A percentile compares a stretch with the other conserved stretches of the same genome.
These are phyloP conservation scores for Geotrypetes seraphini DNA, from an alignment of 2,797 vertebrate species.

Conservation along the genomic window DNA sequence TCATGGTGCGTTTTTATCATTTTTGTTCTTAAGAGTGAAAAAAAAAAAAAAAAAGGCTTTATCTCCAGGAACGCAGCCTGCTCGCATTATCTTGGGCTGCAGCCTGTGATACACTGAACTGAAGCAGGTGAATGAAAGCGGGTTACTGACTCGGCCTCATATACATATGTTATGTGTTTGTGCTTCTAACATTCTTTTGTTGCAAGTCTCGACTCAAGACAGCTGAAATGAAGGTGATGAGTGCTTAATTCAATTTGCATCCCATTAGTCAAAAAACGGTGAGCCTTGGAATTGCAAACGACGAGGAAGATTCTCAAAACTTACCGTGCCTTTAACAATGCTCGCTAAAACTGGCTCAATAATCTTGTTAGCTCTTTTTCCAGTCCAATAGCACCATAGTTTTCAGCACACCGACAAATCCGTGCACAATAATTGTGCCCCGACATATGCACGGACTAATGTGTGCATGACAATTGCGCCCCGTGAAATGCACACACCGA, in stretches of 20 bases:
- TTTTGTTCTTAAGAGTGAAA: not conserved
- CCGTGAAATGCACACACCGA: too few species aligned
- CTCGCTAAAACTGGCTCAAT: too few species aligned
- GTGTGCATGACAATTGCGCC: too few species aligned
- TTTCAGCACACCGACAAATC: too few species aligned
- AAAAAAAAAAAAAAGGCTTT: slow-evolving; percentile 7
- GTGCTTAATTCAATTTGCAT: not conserved
- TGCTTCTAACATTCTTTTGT: not conserved
- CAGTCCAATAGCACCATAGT: too few species aligned
- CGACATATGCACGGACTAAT: too few species aligned
- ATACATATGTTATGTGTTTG: slow-evolving; percentile 11
- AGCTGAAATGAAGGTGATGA: not conserved
- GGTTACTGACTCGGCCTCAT: slow-evolving; percentile 3
- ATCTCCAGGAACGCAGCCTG: slow-evolving; percentile 14
- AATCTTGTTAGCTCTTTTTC: too few species aligned
- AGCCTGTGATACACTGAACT: slow-evolving; percentile 2
- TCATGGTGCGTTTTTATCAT: slow-evolving; percentile 6
- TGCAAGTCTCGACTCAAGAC: not conserved
- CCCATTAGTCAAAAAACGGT: not conserved
- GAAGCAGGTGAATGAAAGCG: slow-evolving; percentile 12
- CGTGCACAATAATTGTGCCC: too few species aligned
- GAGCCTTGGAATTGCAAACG: too few species aligned
- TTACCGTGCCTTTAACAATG: too few species aligned
- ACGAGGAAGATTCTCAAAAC: too few species aligned
- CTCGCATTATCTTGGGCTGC: slow-evolving; percentile 21